Conservation (phyloP, 2,888 invertebrate genomes). For the Eupithecia centaureata region DNA sequence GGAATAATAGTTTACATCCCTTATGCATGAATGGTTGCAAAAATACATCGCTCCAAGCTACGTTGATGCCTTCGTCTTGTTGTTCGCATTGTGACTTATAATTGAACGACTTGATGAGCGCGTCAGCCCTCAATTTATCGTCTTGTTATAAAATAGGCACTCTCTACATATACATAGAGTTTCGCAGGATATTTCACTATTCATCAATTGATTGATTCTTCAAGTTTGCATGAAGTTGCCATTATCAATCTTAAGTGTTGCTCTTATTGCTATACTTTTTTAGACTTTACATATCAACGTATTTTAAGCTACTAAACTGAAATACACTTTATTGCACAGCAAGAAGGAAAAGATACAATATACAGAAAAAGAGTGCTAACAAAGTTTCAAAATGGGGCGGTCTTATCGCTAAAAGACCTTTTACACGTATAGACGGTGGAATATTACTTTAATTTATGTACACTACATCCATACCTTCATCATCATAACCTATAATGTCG, state of each 20-base stretch:
- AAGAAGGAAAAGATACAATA: no score
- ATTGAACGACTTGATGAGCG: conserved; percentile 56
- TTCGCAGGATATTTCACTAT: not conserved
- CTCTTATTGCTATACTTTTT: not conserved
- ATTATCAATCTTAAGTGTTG: not conserved
- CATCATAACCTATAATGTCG: no score
- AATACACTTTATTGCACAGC: no score
- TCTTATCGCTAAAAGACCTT: no score
- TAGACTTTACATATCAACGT: not conserved
- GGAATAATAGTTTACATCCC: conserved; percentile 25
- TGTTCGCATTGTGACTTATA: conserved; percentile 47
- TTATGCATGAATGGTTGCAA: conserved; percentile 23
- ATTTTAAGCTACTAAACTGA: not conserved
- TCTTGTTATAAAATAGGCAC: conserved; percentile 50
- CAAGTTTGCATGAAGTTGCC: conserved; percentile 10
- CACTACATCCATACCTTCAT: no score
- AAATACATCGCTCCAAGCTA: conserved; percentile 9
- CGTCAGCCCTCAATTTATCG: conserved; percentile 62
- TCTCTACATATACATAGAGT: conserved; percentile 15
- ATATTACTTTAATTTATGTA: no score
- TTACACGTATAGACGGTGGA: no score
- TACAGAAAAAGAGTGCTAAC: no score
- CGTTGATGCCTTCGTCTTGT: conserved; percentile 1
- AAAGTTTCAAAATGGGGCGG: no score
- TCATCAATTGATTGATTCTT: conserved; percentile 9